Evolutionary conservation across 2,113 vertebrate species (phyloP).

Genomic region (Pelecanus crispus): DNA sequence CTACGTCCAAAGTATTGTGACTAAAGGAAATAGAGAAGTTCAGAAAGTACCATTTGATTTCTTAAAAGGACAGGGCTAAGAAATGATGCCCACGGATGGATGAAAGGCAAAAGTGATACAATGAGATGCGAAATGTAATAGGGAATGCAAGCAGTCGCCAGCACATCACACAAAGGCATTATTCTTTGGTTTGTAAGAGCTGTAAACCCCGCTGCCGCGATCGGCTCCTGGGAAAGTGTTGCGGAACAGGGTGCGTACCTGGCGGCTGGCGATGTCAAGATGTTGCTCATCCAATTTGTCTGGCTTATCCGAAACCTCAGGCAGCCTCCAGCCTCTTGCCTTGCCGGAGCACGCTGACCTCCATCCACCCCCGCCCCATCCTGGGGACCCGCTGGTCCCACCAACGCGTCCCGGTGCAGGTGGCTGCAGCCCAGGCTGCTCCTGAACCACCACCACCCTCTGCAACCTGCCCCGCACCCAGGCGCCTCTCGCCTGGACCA

Average conservation of each 20-base stretch:
- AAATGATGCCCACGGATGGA: neutral
- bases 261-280: neutral
- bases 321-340: neutral
- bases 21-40: neutral
- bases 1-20: neutral
- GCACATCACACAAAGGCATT: neutral
- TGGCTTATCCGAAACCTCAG: neutral
- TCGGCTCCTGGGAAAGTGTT: neutral
- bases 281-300: neutral
- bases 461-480: neutral
- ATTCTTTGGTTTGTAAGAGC: neutral
- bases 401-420: accelerated
- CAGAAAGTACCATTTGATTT: neutral
- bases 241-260: neutral
- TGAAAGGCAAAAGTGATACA: neutral
- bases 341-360: neutral
- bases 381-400: neutral
- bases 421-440: neutral
- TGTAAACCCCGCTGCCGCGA: neutral
- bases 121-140: neutral
- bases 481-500: too few species aligned
- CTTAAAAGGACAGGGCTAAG: neutral
- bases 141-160: neutral
- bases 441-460: neutral
- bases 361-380: neutral